Evolutionary conservation across 2,888 invertebrate species (phyloP).

Genomic region (Priocnemis perturbator): DNA sequence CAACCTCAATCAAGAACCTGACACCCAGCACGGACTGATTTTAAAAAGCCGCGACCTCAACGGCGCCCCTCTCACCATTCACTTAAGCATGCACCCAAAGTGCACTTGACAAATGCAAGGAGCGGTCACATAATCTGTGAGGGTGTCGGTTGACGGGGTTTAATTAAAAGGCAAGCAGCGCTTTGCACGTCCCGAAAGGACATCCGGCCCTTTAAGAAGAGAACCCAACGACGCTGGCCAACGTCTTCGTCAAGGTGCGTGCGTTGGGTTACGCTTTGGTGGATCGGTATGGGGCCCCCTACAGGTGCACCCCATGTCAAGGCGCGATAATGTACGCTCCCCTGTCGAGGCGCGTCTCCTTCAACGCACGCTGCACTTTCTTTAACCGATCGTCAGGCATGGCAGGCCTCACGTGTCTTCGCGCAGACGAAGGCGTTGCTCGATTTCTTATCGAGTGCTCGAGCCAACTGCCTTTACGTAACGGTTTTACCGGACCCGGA

Average conservation of each 20-base stretch:
- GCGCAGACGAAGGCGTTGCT: too few relatives aligned
- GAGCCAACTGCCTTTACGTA: too few relatives aligned
- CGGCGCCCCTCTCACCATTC: too few relatives aligned
- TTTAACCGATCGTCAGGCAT: conserved; percentile 40
- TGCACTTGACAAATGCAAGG: too few relatives aligned
- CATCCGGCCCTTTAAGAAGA: conserved; percentile 58
- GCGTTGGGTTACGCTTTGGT: conserved; percentile 38
- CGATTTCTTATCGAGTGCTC: too few relatives aligned
- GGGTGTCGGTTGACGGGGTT: conserved; percentile 24
- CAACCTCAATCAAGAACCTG: too few relatives aligned
- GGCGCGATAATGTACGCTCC: conserved; percentile 8
- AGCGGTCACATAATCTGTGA: too few relatives aligned
- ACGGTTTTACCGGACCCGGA: too few relatives aligned
- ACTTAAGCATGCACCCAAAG: too few relatives aligned
- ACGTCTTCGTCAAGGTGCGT: conserved; percentile 60
- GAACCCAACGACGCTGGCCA: conserved; percentile 27
- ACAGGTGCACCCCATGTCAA: conserved; percentile 57
- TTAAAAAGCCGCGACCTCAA: too few relatives aligned
- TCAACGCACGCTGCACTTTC: conserved; percentile 55
- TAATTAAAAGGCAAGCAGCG: conserved; percentile 27
- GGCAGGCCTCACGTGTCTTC: too few relatives aligned
- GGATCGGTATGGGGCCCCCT: conserved; percentile 55
- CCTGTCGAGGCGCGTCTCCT: conserved; percentile 42
- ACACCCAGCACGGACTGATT: too few relatives aligned
- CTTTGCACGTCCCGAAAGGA: conserved; percentile 11